Conservation (phyloP, 92 coral and sea anemone genomes). For the Virgularia gustaviana region DNA sequence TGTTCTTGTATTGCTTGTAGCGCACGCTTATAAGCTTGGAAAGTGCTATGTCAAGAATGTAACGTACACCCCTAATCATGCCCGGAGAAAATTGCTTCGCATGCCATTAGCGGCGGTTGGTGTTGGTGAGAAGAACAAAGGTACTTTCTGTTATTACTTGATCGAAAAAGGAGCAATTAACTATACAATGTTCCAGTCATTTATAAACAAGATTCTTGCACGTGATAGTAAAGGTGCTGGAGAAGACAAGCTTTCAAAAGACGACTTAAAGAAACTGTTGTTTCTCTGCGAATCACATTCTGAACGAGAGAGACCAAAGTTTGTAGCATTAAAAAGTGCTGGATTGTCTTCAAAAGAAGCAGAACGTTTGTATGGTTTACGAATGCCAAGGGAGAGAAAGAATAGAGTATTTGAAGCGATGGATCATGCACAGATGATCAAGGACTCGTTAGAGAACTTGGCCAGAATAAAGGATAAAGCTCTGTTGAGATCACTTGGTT, state of each 20-base stretch:
- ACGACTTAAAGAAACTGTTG: conserved; percentile 38
- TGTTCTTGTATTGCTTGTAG: conserved; percentile 37
- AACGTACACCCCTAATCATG: conserved; percentile 42
- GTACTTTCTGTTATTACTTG: conserved; percentile 37
- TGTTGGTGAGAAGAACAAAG: conserved; percentile 25
- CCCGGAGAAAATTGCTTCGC: conserved; percentile 38
- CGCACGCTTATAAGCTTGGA: conserved; percentile 43
- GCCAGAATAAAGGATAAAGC: conserved; percentile 36
- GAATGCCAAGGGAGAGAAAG: conserved; percentile 16
- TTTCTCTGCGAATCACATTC: conserved; percentile 55
- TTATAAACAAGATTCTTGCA: neutral
- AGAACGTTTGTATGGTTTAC: conserved; percentile 29
- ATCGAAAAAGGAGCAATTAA: conserved; percentile 24
- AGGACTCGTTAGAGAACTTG: conserved; percentile 48
- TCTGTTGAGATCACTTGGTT: too few relatives aligned
- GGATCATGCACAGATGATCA: conserved; percentile 42
- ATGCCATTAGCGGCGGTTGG: conserved; percentile 40
- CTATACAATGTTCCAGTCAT: conserved; percentile 31
- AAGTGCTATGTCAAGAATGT: too few relatives aligned
- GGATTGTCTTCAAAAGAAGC: conserved; percentile 42
- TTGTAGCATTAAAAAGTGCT: conserved; percentile 50
- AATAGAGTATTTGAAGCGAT: conserved; percentile 42
- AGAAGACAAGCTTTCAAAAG: conserved; percentile 17
- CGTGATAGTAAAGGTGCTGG: too few relatives aligned
- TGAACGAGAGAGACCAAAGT: conserved; percentile 45